Evolutionary conservation across 1,140 invertebrate species (phyloP), one percentile per base, ranked within the genome.

Genomic region (Thrips palmi): DNA sequence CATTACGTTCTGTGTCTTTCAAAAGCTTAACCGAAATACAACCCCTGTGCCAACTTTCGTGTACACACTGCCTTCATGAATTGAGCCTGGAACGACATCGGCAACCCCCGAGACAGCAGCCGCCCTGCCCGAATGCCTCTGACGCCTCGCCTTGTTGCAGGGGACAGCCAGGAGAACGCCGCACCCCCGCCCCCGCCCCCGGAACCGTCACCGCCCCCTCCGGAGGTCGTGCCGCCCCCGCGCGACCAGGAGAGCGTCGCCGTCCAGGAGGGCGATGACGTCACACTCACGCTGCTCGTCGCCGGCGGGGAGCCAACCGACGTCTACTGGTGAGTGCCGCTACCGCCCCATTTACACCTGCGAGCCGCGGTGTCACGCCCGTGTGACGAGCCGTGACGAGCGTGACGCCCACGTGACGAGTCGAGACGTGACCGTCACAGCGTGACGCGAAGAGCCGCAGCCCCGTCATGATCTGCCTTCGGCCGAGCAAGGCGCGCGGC

Each of bases 321-420:
- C n/a, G 21, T 47, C 7, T 14, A 14, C 14, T 47, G 46, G 46
- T 47, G 30, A 47, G 46, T 45, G 1, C 14, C 7, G n/a, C 14
- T 23, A 12, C 30, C 30, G 4, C 11, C 3, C 22, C 22, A 20
- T 20, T n/a, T 34, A 18, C 6, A 21, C 23, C 18, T 20, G 33
- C 23, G 33, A 11, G 33, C 23, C 18, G 19, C 4, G 11, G 33
- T 34, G 33, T 34, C 17, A 17, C 17, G 30, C 17, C n/a, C 17
- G 30, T 32, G 30, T 32, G 30, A 12, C n/a, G n/a, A 17, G n/a
- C n/a, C 17, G 30, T 32, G 30, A 12, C n/a, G n/a, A 17, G n/a
- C n/a, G 7, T 11, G 7, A 17, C 15, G 30, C 15, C 7, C 5
- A 6, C 6, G 6, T 32, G 30, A 8, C 8, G 17, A 32, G 17